A percentile compares a stretch with the other conserved stretches of the same genome.
phyloP scores from a whole-genome alignment of 1,140 invertebrate species.

The Pogonomyrmex californicus region DNA sequence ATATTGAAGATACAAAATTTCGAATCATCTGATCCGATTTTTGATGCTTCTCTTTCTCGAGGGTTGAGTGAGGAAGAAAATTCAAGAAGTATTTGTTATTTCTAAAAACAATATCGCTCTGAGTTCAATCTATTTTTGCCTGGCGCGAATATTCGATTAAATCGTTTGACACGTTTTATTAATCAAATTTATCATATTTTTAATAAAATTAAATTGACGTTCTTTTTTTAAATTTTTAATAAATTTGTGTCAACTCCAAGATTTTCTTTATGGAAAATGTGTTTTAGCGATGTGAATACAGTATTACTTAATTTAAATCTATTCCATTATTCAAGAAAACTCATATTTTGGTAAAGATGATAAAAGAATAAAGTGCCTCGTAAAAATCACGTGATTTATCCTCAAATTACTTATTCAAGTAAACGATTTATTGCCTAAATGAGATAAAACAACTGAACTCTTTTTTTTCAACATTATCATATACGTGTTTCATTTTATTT shows the following conservation, averaged over 20 bases:
- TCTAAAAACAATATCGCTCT: not conserved
- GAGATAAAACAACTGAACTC: not conserved
- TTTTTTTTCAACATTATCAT: not conserved
- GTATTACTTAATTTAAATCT: not conserved
- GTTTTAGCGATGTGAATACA: not conserved
- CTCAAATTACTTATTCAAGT: not conserved
- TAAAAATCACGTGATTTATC: not conserved
- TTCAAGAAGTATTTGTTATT: constrained; percentile 19
- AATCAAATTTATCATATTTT: constrained; percentile 18
- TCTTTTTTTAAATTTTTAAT: not conserved
- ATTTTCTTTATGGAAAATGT: not conserved
- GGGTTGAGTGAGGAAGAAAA: constrained; percentile 18
- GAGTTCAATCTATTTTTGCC: constrained; percentile 11
- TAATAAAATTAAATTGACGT: not conserved
- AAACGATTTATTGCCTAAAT: not conserved
- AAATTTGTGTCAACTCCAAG: not conserved
- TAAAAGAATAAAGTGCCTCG: not conserved
- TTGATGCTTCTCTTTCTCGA: not conserved
- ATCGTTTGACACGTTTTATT: not conserved
- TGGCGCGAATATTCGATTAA: not conserved
- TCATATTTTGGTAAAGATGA: not conserved
- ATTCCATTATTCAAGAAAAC: not conserved
- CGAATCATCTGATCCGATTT: constrained; percentile 40
- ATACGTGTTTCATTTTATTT: not conserved
- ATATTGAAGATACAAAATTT: not conserved